Evolutionary conservation across 2,797 vertebrate genomes (phyloP).

Genomic region (Heliangelus exortis): DNA sequence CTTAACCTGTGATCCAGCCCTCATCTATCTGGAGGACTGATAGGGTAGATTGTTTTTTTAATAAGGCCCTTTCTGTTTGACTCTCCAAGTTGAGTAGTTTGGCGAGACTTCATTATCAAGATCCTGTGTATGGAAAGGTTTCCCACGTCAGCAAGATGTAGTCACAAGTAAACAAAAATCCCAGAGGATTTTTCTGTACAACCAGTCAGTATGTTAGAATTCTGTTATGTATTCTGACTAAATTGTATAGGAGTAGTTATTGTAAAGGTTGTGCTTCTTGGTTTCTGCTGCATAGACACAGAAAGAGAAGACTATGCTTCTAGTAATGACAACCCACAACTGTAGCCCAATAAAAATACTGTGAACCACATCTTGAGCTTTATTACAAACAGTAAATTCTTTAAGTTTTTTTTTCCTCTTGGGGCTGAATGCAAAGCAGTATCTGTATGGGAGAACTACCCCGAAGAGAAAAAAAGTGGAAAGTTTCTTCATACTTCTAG

Average conservation of each 20-base stretch:
- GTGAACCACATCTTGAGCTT: not conserved
- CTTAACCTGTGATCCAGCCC: not conserved
- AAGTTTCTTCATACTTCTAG: not conserved
- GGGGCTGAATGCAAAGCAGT: not conserved
- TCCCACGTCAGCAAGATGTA: not conserved
- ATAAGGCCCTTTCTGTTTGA: not conserved
- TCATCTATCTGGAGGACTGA: not conserved
- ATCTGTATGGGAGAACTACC: not conserved
- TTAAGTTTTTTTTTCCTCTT: not conserved
- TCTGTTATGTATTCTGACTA: not conserved
- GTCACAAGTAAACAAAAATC: not conserved
- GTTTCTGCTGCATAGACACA: not conserved
- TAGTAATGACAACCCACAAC: not conserved
- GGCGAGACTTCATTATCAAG: not conserved
- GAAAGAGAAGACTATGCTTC: not conserved
- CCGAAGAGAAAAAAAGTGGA: not conserved
- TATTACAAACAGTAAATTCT: not conserved
- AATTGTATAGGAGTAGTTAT: not conserved
- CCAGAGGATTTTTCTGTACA: not conserved
- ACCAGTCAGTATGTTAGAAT: not conserved
- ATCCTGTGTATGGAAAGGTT: not conserved
- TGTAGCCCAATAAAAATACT: not conserved
- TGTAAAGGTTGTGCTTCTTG: not conserved
- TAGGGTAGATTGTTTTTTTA: not conserved
- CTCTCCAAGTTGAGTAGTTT: not conserved